A percentile compares a stretch with the other conserved stretches of the same genome.
phyloP scores from a whole-genome alignment of 2,113 vertebrate species.

The Catharus minimus region DNA sequence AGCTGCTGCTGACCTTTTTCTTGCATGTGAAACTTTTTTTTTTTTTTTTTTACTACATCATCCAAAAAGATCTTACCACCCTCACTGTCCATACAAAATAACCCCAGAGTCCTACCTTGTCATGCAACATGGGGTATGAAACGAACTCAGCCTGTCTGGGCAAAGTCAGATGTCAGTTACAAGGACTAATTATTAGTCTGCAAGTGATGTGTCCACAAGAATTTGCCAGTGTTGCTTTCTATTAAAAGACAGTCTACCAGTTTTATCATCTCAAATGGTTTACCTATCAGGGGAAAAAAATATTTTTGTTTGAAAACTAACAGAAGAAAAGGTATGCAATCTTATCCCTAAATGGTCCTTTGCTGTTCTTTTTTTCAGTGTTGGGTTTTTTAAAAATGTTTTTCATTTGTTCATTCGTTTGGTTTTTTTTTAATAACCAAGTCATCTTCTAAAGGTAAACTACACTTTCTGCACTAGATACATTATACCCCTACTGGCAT shows the following conservation, averaged over 20 bases:
- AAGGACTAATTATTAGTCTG: not conserved
- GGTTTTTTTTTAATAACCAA: not conserved
- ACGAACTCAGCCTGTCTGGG: not conserved
- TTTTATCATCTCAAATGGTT: not conserved
- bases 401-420: not conserved
- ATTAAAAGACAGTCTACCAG: not conserved
- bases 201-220: not conserved
- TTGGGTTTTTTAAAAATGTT: fast-evolving
- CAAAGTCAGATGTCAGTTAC: not conserved
- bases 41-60: not conserved
- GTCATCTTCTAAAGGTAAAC: not conserved
- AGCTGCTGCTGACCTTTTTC: not conserved
- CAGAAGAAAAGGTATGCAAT: not conserved
- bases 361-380: not conserved
- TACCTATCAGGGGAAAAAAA: not conserved
- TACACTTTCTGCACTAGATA: not conserved
- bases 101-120: fast-evolving
- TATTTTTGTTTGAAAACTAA: not conserved
- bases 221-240: not conserved
- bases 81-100: not conserved
- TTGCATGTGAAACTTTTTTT: not conserved
- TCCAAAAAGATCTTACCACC: not conserved
- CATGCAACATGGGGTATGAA: not conserved
- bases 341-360: not conserved
- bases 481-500: not conserved